Evolutionary conservation across 2,888 invertebrate species (phyloP).

Genomic region (Cataglyphis rosenhaueri): DNA sequence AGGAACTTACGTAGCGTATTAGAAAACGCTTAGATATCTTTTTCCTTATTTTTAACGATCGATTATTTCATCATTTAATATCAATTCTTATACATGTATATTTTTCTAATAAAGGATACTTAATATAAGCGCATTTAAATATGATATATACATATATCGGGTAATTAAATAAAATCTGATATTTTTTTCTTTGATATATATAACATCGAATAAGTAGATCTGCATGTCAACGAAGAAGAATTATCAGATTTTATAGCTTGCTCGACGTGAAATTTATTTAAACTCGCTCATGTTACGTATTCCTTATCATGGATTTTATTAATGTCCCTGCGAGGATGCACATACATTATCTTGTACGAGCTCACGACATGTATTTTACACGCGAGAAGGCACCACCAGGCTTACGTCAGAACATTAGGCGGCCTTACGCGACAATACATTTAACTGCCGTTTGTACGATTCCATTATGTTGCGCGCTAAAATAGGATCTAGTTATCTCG

Average conservation of each 20-base stretch:
- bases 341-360: constrained; percentile 63
- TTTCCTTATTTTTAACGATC: background rate
- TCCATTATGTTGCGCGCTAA: constrained; percentile 44
- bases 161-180: constrained; percentile 11
- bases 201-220: background rate
- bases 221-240: background rate
- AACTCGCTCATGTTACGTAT: constrained; percentile 36
- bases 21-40: background rate
- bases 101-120: constrained; percentile 51
- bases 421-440: constrained; percentile 51
- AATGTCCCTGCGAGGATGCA: constrained; percentile 61
- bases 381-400: constrained; percentile 58
- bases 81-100: background rate
- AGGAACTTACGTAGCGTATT: background rate
- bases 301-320: constrained; percentile 65
- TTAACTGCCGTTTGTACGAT: constrained; percentile 44
- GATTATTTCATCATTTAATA: background rate
- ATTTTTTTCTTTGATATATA: background rate
- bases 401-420: constrained; percentile 22
- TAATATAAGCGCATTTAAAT: constrained; percentile 43
- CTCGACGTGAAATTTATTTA: constrained; percentile 40
- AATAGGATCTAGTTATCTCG: constrained; percentile 45
- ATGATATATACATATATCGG: constrained; percentile 27
- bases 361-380: constrained; percentile 66
- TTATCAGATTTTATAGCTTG: background rate